Evolutionary conservation across 2,113 vertebrate species (phyloP).

Genomic region (Pelobates fuscus): DNA sequence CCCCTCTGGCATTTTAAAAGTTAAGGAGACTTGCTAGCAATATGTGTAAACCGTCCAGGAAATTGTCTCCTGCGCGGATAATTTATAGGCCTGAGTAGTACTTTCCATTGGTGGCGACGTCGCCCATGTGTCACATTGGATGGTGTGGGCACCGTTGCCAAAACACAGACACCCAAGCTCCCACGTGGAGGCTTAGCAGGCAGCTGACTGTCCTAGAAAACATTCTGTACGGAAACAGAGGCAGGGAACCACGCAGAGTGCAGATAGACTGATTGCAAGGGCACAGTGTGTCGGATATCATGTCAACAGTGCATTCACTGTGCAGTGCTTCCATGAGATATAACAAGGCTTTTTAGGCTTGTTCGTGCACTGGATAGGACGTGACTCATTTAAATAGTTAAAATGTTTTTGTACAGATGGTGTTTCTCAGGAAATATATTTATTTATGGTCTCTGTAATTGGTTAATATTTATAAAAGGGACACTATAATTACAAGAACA

Average conservation of each 20-base stretch:
- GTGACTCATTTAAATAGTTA: no score
- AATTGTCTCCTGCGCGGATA: neutral
- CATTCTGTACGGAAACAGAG: neutral
- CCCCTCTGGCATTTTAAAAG: no score
- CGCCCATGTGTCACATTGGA: neutral
- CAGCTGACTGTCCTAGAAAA: neutral
- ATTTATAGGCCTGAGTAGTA: neutral
- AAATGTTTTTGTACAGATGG: no score
- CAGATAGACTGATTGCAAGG: neutral
- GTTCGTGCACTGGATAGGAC: no score
- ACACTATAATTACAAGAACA: no score
- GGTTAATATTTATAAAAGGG: no score
- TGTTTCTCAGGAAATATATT: no score
- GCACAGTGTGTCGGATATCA: neutral
- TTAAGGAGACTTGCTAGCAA: no score
- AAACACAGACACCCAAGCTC: neutral
- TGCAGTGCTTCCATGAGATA: neutral
- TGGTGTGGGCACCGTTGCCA: neutral
- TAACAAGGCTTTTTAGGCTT: neutral
- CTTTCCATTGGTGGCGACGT: neutral
- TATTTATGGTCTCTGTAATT: no score
- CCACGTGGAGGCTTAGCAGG: conserved; percentile 2
- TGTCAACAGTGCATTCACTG: neutral
- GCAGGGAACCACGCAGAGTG: neutral
- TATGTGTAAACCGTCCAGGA: no score